Evolutionary conservation across 2,888 invertebrate genomes (phyloP), one percentile per base, ranked within the genome.

Genomic region (Apodemia mormo): DNA sequence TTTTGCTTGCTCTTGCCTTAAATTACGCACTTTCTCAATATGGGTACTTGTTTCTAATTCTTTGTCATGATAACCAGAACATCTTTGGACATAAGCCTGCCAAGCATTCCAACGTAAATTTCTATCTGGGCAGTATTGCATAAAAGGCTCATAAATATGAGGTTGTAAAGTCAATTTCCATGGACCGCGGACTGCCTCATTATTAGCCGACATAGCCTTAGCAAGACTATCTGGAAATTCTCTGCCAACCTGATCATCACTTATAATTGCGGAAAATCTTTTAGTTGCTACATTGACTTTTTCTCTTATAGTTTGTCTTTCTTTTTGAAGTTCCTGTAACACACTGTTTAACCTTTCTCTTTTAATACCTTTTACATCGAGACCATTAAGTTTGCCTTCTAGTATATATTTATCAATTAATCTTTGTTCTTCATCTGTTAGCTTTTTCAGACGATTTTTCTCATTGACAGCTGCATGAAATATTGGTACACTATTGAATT

Each of bases 81-180:
- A 96, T 75, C 97, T 93, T 69, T 95, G 94, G 0, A 95, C 95
- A 81, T 95, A 94, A 0, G 97, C 97, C 73, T 96, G 95, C 98
- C 98, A 99, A 0, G 97, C 88, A 81, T 97, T 97, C 96, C 96
- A 97, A 49, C 99, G 94, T 58, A 96, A 84, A 54, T 94, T 90
- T 73, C 97, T 94, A 81, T 97, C 96, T 0, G 97, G 96, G 83
- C 99, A 99, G 85, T 97, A 95, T 84, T 97, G 96, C 90, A 99
- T 94, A 83, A 98, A 97, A 5, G 95, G 94, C 71, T 95, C 91
- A 76, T 96, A 96, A 66, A 97, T 93, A 74, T 95, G 94, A 0
- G 96, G 96, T 69, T 96, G 94, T n/a, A 98, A 89, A 0, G 96
- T 96, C 0, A 97, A 92, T 75, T 94, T 95, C 98, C 98, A 98